Percentiles rank a stretch among this genome's conserved stretches.
phyloP scores from a whole-genome alignment of 2,113 vertebrate species.

The Gymnorhina tibicen region DNA sequence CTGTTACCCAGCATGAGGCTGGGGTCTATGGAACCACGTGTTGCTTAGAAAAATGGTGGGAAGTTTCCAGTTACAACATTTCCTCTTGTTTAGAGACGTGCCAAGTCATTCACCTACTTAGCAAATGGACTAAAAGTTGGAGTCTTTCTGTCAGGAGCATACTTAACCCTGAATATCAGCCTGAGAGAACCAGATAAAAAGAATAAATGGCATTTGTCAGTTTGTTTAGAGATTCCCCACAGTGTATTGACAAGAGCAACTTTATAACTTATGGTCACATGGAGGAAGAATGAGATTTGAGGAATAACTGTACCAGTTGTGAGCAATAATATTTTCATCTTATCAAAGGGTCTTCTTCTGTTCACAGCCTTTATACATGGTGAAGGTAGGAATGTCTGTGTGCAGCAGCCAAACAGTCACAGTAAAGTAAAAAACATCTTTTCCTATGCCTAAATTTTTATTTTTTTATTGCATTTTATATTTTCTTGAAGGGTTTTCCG shows the following conservation, averaged over 20 bases:
- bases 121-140: neutral
- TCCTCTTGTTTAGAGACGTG: neutral
- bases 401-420: neutral
- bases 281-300: neutral
- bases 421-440: neutral
- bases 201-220: neutral
- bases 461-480: neutral
- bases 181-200: neutral
- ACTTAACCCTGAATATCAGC: neutral
- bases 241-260: neutral
- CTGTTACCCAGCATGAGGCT: neutral
- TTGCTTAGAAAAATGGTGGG: neutral
- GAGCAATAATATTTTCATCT: neutral
- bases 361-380: neutral
- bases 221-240: neutral
- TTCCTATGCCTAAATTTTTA: neutral
- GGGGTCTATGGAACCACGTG: rapidly evolving
- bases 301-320: neutral
- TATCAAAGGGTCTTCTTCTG: neutral
- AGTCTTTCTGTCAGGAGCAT: neutral
- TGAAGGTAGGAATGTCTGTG: neutral
- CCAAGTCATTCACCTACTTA: neutral
- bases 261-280: neutral
- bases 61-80: neutral
- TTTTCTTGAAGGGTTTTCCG: neutral